Conservation (phyloP, 2,888 invertebrate genomes). For the Argyresthia goedartella region DNA sequence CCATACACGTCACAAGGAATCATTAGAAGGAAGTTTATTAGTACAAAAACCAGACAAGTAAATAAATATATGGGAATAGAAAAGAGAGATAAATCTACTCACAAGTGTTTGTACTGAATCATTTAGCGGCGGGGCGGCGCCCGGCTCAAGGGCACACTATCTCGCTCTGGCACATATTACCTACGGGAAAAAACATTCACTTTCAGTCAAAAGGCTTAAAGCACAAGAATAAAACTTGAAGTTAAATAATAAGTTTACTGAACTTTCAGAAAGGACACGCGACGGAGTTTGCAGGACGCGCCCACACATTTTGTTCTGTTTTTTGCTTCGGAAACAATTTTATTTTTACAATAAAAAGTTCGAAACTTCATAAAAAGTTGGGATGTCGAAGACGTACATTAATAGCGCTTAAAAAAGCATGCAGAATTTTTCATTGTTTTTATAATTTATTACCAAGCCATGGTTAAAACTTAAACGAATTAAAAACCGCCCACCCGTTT, state of each 20-base stretch:
- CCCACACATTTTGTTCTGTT: too few species aligned
- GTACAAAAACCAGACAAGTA: too few species aligned
- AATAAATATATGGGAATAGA: not conserved
- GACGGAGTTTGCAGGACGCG: too few species aligned
- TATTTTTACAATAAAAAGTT: too few species aligned
- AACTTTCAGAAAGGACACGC: not conserved
- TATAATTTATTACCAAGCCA: too few species aligned
- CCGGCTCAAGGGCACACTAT: slow-evolving; percentile 1
- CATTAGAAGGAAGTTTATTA: too few species aligned
- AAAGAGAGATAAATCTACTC: slow-evolving; percentile 23
- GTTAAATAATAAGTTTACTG: not conserved
- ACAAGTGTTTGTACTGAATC: slow-evolving; percentile 26
- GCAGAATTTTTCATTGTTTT: too few species aligned
- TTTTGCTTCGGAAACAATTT: too few species aligned
- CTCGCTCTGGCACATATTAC: slow-evolving; percentile 5
- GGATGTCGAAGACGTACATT: not conserved
- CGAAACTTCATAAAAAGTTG: not conserved
- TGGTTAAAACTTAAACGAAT: too few species aligned
- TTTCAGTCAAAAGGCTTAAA: slow-evolving; percentile 2
- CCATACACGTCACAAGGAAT: too few species aligned
- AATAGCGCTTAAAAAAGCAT: not conserved
- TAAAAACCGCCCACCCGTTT: too few species aligned
- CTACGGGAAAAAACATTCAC: slow-evolving; percentile 7
- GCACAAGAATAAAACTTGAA: not conserved
- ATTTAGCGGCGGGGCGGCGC: not conserved